phyloP scores from a whole-genome alignment of 53 echinoderm and acorn worm genomes.

The Echinarachnius parma region DNA sequence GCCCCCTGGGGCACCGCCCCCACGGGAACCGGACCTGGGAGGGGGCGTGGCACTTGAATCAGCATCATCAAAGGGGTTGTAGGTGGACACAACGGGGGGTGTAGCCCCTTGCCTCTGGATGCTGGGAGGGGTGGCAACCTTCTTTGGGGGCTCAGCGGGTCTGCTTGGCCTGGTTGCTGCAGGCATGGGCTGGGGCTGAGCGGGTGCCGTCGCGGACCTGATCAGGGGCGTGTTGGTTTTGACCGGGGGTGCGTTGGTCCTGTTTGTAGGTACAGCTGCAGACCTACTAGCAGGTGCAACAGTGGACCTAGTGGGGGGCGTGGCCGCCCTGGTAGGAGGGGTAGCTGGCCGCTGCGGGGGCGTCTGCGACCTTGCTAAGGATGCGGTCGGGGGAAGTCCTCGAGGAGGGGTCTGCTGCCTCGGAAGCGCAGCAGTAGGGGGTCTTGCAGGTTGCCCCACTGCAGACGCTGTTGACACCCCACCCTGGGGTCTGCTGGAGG shows the following conservation, averaged over 20 bases:
- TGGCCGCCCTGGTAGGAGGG: constrained; percentile 27
- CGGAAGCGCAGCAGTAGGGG: not conserved
- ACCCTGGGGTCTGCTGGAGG: constrained; percentile 23
- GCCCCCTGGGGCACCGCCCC: not conserved
- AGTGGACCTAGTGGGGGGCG: constrained; percentile 12
- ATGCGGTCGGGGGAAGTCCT: not conserved
- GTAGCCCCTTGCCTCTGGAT: constrained; percentile 12
- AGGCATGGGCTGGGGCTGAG: constrained; percentile 3
- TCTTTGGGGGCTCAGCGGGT: constrained; percentile 22
- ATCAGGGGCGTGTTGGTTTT: constrained; percentile 15
- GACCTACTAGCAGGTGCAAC: not conserved
- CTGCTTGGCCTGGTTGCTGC: constrained; percentile 1
- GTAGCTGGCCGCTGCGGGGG: constrained; percentile 29
- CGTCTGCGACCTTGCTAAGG: constrained; percentile 2
- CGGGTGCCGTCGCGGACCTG: constrained; percentile 1
- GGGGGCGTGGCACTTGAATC: not conserved
- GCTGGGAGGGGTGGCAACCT: constrained; percentile 1
- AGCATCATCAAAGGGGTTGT: constrained; percentile 45
- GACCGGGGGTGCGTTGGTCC: constrained; percentile 18
- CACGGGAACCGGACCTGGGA: not conserved
- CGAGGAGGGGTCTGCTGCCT: constrained; percentile 5
- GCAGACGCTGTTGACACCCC: not conserved
- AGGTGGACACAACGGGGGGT: constrained; percentile 19
- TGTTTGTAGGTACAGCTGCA: not conserved
- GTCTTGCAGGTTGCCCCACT: not conserved